phyloP scores from a whole-genome alignment of 2,113 vertebrate species.

The Prionailurus bengalensis region DNA sequence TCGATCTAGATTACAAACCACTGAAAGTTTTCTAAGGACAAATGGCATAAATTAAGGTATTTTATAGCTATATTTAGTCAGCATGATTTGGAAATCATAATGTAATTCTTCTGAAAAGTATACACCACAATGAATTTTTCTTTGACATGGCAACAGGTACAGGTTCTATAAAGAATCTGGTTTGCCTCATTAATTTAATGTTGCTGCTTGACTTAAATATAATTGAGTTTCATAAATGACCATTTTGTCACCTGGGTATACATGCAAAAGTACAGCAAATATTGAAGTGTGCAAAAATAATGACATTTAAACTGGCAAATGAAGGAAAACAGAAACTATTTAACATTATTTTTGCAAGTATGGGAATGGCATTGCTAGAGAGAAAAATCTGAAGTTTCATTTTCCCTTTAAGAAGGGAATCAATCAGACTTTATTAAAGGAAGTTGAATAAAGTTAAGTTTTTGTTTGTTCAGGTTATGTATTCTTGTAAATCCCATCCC shows the following conservation, averaged over 20 bases:
- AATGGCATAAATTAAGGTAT: not conserved
- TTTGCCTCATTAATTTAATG: not conserved
- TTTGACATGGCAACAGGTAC: not conserved
- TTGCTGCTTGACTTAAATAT: conserved; percentile 8
- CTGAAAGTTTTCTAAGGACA: conserved; percentile 1
- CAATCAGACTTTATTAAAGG: not conserved
- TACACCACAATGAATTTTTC: not conserved
- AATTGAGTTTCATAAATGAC: not conserved
- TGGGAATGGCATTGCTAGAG: not conserved
- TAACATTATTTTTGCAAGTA: not conserved
- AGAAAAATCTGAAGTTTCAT: not conserved
- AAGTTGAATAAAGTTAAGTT: not conserved
- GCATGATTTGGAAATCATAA: conserved; percentile 17
- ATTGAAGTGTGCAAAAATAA: not conserved
- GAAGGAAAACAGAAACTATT: not conserved
- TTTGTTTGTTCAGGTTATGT: not conserved
- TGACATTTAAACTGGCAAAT: not conserved
- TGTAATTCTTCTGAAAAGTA: not conserved
- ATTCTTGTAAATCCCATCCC: not conserved
- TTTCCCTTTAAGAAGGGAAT: not conserved
- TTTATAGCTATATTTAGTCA: conserved; percentile 29
- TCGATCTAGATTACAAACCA: not conserved
- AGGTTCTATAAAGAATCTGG: not conserved
- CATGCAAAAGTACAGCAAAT: not conserved
- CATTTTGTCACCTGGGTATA: not conserved